Evolutionary conservation across 1,140 invertebrate species (phyloP).

Genomic region (Bombus ignitus): DNA sequence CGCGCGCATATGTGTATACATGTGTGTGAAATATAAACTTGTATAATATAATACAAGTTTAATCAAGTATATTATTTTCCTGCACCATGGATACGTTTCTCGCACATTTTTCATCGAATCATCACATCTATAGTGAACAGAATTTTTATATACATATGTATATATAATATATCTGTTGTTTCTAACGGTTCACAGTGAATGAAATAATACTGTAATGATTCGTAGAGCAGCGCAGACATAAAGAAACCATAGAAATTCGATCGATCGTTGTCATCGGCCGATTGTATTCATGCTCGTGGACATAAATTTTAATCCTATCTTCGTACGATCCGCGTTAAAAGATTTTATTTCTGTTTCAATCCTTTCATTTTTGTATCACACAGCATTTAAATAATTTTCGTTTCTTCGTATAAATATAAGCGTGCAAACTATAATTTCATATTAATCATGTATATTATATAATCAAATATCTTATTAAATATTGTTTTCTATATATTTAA

Average conservation of each 20-base stretch:
- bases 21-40: not conserved
- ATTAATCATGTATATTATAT: no score
- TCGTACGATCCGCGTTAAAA: not conserved
- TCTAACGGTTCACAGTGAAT: not conserved
- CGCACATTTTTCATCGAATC: no score
- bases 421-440: no score
- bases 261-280: constrained; percentile 1
- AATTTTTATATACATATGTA: not conserved
- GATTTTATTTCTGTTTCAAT: not conserved
- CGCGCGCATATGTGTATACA: no score
- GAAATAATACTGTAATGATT: not conserved
- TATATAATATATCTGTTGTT: not conserved
- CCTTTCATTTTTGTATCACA: not conserved
- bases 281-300: not conserved
- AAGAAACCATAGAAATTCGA: constrained; percentile 23
- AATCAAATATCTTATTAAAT: no score
- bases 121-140: no score
- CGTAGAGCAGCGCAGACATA: not conserved
- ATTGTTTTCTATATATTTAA: no score
- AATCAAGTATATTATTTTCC: not conserved
- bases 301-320: constrained; percentile 6
- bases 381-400: not conserved
- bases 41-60: not conserved
- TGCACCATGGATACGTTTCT: not conserved
- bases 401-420: not conserved